Evolutionary conservation across 2,113 vertebrate genomes (phyloP).

Genomic region (Thamnaconus septentrionalis): DNA sequence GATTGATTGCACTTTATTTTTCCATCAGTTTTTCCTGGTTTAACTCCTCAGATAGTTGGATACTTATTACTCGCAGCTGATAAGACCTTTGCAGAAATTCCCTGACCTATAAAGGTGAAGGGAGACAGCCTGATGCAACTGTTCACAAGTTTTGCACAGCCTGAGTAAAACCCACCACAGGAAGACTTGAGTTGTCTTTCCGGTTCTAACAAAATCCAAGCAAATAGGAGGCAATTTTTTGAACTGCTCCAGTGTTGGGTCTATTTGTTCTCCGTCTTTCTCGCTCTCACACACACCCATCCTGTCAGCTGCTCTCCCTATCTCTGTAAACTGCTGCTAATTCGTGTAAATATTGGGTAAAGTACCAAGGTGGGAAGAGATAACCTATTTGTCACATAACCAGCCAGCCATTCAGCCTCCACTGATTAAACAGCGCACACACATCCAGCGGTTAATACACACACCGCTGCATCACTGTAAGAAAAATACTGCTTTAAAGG

Average conservation of each 20-base stretch:
- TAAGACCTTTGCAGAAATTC: constrained; percentile 47
- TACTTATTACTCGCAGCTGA: constrained; percentile 65
- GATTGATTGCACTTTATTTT: constrained; percentile 72
- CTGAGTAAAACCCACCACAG: no score
- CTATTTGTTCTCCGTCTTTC: background rate
- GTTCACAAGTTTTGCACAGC: constrained; percentile 2
- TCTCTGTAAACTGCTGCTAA: constrained; percentile 76
- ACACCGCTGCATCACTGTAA: background rate
- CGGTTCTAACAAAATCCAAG: no score
- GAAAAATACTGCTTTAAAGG: no score
- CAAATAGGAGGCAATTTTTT: background rate
- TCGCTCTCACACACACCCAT: constrained; percentile 15
- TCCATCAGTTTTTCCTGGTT: constrained; percentile 44
- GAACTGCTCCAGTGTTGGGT: background rate
- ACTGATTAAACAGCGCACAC: constrained; percentile 72
- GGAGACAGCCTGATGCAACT: constrained; percentile 5
- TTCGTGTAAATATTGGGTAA: constrained; percentile 81
- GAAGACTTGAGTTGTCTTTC: no score
- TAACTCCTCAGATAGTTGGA: constrained; percentile 62
- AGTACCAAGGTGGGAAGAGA: constrained; percentile 75
- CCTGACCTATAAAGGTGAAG: constrained; percentile 46
- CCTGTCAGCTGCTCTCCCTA: constrained; percentile 47
- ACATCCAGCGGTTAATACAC: constrained; percentile 50
- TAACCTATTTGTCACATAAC: constrained; percentile 79
- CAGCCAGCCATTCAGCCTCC: constrained; percentile 74